Evolutionary conservation across 1,140 invertebrate species (phyloP).

Genomic region (Brachionus plicatilis): DNA sequence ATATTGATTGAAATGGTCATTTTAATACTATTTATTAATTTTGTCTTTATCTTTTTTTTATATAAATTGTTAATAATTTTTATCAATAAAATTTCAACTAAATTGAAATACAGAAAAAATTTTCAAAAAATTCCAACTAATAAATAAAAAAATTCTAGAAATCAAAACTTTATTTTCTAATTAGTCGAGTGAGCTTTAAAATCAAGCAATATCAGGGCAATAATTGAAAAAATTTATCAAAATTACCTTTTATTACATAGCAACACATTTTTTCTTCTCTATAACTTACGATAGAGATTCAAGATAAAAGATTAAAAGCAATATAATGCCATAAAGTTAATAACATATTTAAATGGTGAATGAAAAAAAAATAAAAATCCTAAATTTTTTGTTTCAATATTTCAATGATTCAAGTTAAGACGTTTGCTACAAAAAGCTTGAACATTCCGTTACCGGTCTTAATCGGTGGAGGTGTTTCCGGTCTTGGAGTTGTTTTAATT

Average conservation of each 20-base stretch:
- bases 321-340: not conserved
- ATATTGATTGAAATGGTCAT: not conserved
- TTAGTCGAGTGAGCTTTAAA: not conserved
- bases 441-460: not conserved
- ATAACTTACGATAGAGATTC: not conserved
- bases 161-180: not conserved
- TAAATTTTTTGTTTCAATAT: not conserved
- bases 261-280: not conserved
- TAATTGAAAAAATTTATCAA: not conserved
- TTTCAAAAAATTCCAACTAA: not conserved
- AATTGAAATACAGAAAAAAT: not conserved
- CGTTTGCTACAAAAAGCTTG: not conserved
- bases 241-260: not conserved
- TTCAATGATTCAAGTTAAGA: not conserved
- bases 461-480: not conserved
- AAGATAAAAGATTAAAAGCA: not conserved
- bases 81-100: not conserved
- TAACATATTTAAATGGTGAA: not conserved
- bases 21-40: not conserved
- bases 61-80: slow-evolving; percentile 5
- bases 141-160: not conserved
- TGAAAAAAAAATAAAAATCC: not conserved
- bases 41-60: not conserved
- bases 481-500: not conserved
- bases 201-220: not conserved